Base-by-base conservation (phyloP, 1,140 invertebrate species). In the Eciton burchellii region DNA sequence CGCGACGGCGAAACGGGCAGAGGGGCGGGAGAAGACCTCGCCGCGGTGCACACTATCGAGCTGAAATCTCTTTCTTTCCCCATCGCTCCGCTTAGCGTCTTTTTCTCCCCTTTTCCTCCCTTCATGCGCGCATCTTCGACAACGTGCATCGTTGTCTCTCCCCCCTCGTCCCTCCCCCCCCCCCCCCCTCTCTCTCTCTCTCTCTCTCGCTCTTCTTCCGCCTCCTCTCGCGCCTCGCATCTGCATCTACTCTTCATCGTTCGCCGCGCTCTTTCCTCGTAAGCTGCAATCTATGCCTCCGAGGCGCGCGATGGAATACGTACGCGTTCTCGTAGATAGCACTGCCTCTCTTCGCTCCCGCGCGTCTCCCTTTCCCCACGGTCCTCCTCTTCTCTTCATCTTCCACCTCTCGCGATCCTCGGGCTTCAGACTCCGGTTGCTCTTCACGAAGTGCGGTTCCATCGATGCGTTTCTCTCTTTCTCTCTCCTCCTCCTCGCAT, bases 11-110 rank as follows among this genome's bases (percentile, higher is more conserved):
- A 81, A 71, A 54, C 60, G 49, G 26, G 72, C 26, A n/a, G 49
- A 11, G n/a, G 63, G 63, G 66, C 76, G 81, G 54, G 73, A 68
- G 57, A n/a, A 73, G 49, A 45, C 19, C 72, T 59, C n/a, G 59
- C 70, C 68, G 63, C 60, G 56, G 81, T 65, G n/a, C 68, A 84
- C 73, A 83, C 84, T 87, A 87, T 86, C 85, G 81, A 76, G 68
- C 73, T 52, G 84, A 60, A 70, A 86, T 79, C 74, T 77, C 62
- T 57, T 56, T 68, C 49, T 77, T 57, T 66, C 74, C 49, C 63
- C 74, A 76, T 65, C 60, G 60, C n/a, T 35, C 57, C 63, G 49
- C 74, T 79, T 62, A 70, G 41, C 70, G 29, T 77, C 62, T 77
- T 77, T 77, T 56, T 76, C 70, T 49, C 12, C 43, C 21, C 56